Evolutionary conservation across 2,797 vertebrate genomes (phyloP), one percentile per base, ranked within the genome.

Genomic region (Glyptemys insculpta): DNA sequence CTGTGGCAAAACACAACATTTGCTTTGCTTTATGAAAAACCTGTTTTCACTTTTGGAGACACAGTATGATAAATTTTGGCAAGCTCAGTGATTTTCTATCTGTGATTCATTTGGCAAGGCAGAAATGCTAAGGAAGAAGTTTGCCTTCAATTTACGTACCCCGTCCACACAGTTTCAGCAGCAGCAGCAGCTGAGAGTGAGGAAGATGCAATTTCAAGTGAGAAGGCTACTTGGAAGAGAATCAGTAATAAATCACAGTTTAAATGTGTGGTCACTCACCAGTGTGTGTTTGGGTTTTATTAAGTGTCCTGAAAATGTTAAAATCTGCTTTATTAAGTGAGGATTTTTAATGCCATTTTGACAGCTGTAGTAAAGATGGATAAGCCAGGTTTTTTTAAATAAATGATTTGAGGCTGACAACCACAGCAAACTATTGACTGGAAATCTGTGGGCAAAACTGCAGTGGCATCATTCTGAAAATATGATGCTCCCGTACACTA

Each of bases 1-100:
- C 97, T 97, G 89, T 93, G 97, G 96, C 87, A 96, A 98, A 98
- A 97, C 97, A 98, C 96, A 97, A 90, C 95, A 88, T 94, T 98
- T 97, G 85, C 96, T 97, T 96, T 97, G 89, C 94, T 97, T 9
- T 96, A 81, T 86, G 92, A 96, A 97, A 97, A 97, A 95, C 93
- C 96, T 96, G 96, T 94, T 97, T 97, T 97, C 96, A 97, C 93
- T 97, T 97, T 96, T 92, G 95, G 98, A 97, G 95, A 95, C 95
- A 84, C 96, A 97, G 96, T 97, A 88, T 94, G 96, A 97, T 97
- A 96, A 96, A 97, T 97, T 97, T 68, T 97, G 97, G 97, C 96
- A 98, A 94, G 96, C 95, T 44, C 91, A 91, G 86, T 91, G 95
- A 91, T 97, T 97, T 95, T 96, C 96, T 95, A 95, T 94, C 96